Percentiles rank a stretch among this genome's conserved stretches.
Conservation (phyloP, 2,113 vertebrate genomes). For the Sorex araneus region DNA sequence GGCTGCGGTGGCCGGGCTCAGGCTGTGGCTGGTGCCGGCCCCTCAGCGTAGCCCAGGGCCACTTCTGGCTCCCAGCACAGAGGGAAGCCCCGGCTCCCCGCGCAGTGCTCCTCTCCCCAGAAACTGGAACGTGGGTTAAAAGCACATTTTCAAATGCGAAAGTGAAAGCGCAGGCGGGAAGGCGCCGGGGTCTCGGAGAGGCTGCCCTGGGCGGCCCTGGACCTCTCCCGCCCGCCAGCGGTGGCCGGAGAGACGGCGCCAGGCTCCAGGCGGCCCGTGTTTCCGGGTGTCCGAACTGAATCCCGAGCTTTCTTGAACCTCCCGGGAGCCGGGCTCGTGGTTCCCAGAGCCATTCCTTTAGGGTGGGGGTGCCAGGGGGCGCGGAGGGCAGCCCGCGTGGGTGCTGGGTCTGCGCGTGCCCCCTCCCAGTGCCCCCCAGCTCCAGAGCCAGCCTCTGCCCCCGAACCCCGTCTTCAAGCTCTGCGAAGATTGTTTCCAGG, state of each 20-base stretch:
- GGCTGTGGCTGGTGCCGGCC: not conserved
- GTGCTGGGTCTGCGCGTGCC: too few relatives aligned
- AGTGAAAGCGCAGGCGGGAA: not conserved
- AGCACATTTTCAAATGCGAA: conserved; percentile 22
- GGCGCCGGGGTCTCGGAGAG: not conserved
- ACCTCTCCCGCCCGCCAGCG: too few relatives aligned
- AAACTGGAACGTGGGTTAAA: conserved; percentile 52
- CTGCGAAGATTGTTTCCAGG: not conserved
- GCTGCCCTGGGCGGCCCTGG: too few relatives aligned
- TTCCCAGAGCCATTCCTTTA: too few relatives aligned
- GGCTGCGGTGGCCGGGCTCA: not conserved
- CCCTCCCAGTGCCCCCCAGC: not conserved
- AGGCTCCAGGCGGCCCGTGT: too few relatives aligned
- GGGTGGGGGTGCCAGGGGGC: too few relatives aligned
- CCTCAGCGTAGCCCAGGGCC: conserved; percentile 27
- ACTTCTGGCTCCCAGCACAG: conserved; percentile 61
- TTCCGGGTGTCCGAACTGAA: too few relatives aligned
- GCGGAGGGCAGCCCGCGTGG: fast-evolving
- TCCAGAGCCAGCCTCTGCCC: not conserved
- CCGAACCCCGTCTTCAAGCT: not conserved
- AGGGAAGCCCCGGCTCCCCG: conserved; percentile 30
- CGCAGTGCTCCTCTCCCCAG: not conserved
- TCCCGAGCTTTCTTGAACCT: too few relatives aligned
- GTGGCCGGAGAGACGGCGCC: not conserved
- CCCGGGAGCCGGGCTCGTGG: too few relatives aligned